These are phyloP conservation scores for Mamestra configurata DNA, from an alignment of 1,140 invertebrate species.

Conservation along the genomic window DNA sequence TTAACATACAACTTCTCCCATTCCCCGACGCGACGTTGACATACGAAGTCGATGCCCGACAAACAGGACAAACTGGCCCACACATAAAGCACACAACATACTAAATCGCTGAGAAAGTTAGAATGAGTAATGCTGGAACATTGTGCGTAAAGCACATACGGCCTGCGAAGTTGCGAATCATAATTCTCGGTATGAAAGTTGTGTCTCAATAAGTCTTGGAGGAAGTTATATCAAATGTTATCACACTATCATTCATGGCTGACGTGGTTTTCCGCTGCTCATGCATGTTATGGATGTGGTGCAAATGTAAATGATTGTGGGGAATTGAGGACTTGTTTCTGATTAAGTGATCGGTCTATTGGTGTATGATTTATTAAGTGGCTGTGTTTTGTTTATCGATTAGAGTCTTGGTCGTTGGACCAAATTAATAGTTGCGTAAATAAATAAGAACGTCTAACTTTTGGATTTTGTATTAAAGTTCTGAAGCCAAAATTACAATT, in stretches of 20 bases:
- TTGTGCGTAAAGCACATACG: conserved; percentile 45
- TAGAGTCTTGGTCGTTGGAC: neutral
- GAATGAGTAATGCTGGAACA: conserved; percentile 25
- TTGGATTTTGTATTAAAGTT: too few species aligned
- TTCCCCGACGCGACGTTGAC: neutral
- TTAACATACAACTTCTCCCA: neutral
- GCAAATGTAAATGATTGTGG: conserved; percentile 48
- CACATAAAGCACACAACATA: conserved; percentile 12
- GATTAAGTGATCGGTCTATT: conserved; percentile 15
- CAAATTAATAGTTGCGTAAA: neutral
- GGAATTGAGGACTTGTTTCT: conserved; percentile 17
- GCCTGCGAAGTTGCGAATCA: conserved; percentile 13
- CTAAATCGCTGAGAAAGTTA: conserved; percentile 44
- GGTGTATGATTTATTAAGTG: conserved; percentile 1
- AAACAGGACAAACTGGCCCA: conserved; percentile 10
- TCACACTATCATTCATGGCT: conserved; percentile 48
- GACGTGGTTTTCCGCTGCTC: conserved; percentile 33
- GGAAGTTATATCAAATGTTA: conserved; percentile 49
- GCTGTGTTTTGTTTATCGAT: conserved; percentile 5
- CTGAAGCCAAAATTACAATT: too few species aligned
- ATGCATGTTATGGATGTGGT: conserved; percentile 42
- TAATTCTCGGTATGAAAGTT: conserved; percentile 44
- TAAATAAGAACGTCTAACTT: too few species aligned
- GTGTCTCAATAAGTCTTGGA: conserved; percentile 42
- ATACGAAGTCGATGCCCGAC: neutral